Percentiles rank a stretch among this genome's conserved stretches.
Evolutionary conservation across 2,888 invertebrate species (phyloP).

Genomic region (Cheiracanthium punctorium): DNA sequence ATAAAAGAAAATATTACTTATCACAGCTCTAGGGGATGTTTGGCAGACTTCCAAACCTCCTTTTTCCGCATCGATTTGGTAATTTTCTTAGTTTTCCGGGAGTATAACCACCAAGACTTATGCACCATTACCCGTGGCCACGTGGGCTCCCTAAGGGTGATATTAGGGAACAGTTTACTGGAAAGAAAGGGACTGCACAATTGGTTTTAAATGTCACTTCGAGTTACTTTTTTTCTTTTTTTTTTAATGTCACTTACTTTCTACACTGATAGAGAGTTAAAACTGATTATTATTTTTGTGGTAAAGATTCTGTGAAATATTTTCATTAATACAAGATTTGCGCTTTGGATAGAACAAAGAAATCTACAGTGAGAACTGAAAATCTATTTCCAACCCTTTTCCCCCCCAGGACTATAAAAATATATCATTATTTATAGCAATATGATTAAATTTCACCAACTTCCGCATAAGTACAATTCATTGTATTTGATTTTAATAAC

Average conservation of each 20-base stretch:
- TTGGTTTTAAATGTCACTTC: not conserved
- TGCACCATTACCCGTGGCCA: conserved; percentile 1
- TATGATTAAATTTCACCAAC: too few species aligned
- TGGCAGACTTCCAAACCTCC: not conserved
- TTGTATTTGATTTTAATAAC: too few species aligned
- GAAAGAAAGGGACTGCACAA: not conserved
- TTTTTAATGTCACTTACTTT: not conserved
- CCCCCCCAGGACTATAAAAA: too few species aligned
- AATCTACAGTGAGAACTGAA: too few species aligned
- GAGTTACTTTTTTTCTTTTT: not conserved
- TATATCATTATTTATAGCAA: too few species aligned
- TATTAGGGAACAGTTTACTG: not conserved
- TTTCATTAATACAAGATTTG: too few species aligned
- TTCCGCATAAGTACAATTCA: too few species aligned
- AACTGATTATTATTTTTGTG: too few species aligned
- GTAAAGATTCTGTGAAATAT: too few species aligned
- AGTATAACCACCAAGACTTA: not conserved
- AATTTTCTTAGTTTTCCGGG: not conserved
- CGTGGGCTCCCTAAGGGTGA: conserved; percentile 2
- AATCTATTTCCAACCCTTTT: too few species aligned
- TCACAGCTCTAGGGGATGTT: not conserved
- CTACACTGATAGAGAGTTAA: too few species aligned
- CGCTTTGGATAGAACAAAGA: too few species aligned
- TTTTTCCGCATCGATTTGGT: not conserved
- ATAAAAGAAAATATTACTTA: not conserved